Conservation (phyloP, 1,140 invertebrate genomes). For the Macrobrachium rosenbergii region DNA sequence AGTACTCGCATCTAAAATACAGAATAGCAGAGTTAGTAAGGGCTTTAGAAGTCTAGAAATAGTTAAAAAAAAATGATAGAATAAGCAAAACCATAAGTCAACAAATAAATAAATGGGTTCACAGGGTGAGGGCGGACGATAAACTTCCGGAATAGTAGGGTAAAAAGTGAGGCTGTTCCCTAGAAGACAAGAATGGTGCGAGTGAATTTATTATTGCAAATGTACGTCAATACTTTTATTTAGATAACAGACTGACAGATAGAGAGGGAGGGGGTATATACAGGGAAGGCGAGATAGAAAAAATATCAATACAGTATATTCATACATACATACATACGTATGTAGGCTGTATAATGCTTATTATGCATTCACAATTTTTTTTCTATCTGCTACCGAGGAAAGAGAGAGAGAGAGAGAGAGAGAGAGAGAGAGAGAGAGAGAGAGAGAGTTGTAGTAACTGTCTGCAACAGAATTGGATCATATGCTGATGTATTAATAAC, state of each 20-base stretch:
- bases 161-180: neutral
- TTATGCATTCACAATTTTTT: neutral
- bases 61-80: no score
- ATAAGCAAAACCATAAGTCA: neutral
- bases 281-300: no score
- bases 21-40: no score
- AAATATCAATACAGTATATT: conserved; percentile 21
- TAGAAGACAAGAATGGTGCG: neutral
- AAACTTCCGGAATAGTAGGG: neutral
- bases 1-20: no score
- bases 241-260: no score
- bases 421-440: conserved; percentile 19
- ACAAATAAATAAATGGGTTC: neutral
- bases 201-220: neutral
- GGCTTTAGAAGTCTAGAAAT: no score
- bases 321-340: conserved; percentile 5
- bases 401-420: conserved; percentile 31
- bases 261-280: no score
- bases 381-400: neutral
- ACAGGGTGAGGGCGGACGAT: neutral
- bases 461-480: neutral
- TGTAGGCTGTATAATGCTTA: neutral
- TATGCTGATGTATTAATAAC: neutral
- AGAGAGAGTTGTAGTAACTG: neutral
- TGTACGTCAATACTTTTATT: no score